Evolutionary conservation across 2,113 vertebrate genomes (phyloP).

Genomic region (Dicerorhinus sumatrensis): DNA sequence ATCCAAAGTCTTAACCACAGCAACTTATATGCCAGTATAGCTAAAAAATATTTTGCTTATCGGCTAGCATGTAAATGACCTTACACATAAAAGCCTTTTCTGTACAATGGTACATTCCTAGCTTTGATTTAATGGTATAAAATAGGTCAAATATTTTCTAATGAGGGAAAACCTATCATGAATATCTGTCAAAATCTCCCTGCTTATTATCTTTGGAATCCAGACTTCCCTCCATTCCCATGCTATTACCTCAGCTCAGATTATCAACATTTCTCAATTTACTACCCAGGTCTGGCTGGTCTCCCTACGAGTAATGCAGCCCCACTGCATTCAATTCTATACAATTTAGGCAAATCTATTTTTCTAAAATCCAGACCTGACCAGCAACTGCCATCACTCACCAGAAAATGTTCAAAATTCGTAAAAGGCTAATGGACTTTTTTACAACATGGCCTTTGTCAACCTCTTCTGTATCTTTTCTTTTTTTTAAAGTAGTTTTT

Average conservation of each 20-base stretch:
- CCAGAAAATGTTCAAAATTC: neutral
- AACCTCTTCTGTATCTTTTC: neutral
- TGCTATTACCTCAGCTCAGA: neutral
- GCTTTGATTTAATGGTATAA: slow-evolving; percentile 1
- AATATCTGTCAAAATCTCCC: neutral
- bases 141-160: slow-evolving; percentile 17
- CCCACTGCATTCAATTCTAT: neutral
- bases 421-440: neutral
- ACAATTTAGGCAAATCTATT: neutral
- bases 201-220: neutral
- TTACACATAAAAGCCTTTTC: neutral
- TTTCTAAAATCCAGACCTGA: slow-evolving; percentile 41
- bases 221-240: neutral
- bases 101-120: neutral
- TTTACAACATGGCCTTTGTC: neutral
- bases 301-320: neutral
- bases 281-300: neutral
- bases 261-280: neutral
- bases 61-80: neutral
- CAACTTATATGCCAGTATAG: neutral
- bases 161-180: neutral
- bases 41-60: neutral
- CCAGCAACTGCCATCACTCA: neutral
- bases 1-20: neutral
- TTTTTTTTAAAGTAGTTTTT: too few species aligned